phyloP scores from a whole-genome alignment of 1,140 invertebrate species.

The Rhagoletis zephyria region DNA sequence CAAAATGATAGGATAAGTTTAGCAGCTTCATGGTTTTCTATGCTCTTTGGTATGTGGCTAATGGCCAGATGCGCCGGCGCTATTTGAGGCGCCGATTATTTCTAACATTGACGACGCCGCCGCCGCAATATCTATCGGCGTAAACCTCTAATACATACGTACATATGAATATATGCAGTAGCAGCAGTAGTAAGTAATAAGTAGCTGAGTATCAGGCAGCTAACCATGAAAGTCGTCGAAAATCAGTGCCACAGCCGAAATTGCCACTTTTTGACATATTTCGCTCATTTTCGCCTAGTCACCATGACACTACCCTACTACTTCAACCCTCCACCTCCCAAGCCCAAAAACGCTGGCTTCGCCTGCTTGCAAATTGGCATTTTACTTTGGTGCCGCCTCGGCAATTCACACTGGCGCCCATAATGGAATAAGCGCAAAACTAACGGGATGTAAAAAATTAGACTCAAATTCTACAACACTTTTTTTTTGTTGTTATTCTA shows the following conservation, averaged over 20 bases:
- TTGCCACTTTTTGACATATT: conserved; percentile 46
- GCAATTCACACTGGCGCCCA: conserved; percentile 43
- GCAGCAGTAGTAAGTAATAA: background rate
- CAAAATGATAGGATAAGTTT: too few relatives aligned
- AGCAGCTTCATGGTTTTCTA: too few relatives aligned
- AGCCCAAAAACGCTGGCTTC: background rate
- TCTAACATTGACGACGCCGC: too few relatives aligned
- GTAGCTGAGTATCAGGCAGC: background rate
- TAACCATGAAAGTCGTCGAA: background rate
- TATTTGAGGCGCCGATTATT: too few relatives aligned
- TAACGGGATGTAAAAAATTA: conserved; percentile 50
- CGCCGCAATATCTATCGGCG: too few relatives aligned
- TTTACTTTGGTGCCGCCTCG: conserved; percentile 30
- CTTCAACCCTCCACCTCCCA: background rate
- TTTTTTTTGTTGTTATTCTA: conserved; percentile 9
- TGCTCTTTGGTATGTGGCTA: too few relatives aligned
- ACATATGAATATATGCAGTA: background rate
- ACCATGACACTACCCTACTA: background rate
- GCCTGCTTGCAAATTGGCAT: background rate
- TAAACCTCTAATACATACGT: too few relatives aligned
- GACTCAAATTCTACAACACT: background rate
- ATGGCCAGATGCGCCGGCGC: too few relatives aligned
- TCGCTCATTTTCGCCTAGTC: conserved; percentile 31
- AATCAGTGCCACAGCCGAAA: conserved; percentile 29
- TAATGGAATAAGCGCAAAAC: conserved; percentile 20